A percentile compares a stretch with the other conserved stretches of the same genome.
These are phyloP conservation scores for Acropternis orthonyx DNA, from an alignment of 2,797 vertebrate genomes.

Conservation along the genomic window DNA sequence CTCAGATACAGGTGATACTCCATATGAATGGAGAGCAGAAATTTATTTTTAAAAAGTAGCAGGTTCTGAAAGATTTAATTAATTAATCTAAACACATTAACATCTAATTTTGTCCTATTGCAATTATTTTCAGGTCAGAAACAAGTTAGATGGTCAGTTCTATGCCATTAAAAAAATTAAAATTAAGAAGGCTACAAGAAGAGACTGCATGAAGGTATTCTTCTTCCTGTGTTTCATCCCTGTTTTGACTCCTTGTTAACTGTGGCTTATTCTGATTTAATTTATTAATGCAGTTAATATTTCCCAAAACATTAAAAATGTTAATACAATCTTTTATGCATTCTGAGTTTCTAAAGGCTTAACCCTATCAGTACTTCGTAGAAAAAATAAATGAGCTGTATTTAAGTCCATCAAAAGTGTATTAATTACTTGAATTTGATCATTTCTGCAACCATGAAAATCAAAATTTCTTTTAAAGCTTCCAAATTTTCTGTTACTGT, in stretches of 20 bases:
- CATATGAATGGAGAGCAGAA: not conserved
- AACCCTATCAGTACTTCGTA: not conserved
- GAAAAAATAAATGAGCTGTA: not conserved
- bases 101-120: not conserved
- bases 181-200: conserved; percentile 90
- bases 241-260: not conserved
- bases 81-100: not conserved
- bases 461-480: not conserved
- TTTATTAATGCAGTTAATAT: not conserved
- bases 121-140: conserved; percentile 84
- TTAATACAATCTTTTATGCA: not conserved
- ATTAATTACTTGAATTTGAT: not conserved
- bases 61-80: not conserved
- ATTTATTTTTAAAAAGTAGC: not conserved
- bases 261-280: not conserved
- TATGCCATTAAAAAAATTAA: conserved; percentile 98
- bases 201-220: conserved; percentile 92
- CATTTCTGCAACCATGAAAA: not conserved
- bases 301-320: not conserved
- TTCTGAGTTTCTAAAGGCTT: not conserved
- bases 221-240: not conserved
- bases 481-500: not conserved
- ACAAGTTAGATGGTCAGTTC: conserved; percentile 92
- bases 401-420: not conserved
- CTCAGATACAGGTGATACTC: not conserved